phyloP scores from a whole-genome alignment of 2,113 vertebrate species.

The Lutjanus erythropterus region DNA sequence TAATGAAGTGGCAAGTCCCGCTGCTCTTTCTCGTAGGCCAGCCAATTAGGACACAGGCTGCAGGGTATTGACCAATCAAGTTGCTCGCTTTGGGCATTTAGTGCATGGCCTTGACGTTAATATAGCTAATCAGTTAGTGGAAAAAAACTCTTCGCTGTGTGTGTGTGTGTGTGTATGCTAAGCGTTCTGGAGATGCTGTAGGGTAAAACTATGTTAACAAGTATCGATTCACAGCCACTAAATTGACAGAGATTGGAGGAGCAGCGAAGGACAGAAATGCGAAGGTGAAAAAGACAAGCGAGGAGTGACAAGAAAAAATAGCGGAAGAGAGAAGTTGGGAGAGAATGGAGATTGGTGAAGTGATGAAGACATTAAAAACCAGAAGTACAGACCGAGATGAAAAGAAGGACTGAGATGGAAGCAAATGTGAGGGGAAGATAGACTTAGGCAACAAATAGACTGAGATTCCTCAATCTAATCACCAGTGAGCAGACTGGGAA shows the following conservation, averaged over 20 bases:
- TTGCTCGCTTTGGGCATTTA: slow-evolving; percentile 53
- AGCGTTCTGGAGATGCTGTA: slow-evolving; percentile 23
- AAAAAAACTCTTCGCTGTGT: slow-evolving; percentile 6
- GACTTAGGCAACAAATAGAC: slow-evolving; percentile 11
- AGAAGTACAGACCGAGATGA: slow-evolving; percentile 1
- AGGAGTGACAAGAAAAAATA: not conserved
- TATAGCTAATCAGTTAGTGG: slow-evolving; percentile 50
- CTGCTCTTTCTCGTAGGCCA: slow-evolving; percentile 52
- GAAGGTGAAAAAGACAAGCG: slow-evolving; percentile 2
- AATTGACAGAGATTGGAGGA: slow-evolving; percentile 36
- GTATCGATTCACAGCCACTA: slow-evolving; percentile 40
- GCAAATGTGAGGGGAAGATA: not conserved
- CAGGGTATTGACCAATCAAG: slow-evolving; percentile 75
- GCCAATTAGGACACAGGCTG: slow-evolving; percentile 69
- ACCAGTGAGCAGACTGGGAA: slow-evolving; percentile 40
- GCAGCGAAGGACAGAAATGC: slow-evolving; percentile 29
- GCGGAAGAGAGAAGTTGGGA: not conserved
- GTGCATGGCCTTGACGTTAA: slow-evolving; percentile 55
- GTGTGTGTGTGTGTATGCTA: not conserved
- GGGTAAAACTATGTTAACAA: slow-evolving; percentile 58
- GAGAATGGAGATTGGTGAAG: not conserved
- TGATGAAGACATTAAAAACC: slow-evolving; percentile 6
- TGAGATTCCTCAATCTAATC: slow-evolving; percentile 48
- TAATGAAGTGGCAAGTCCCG: slow-evolving; percentile 71
- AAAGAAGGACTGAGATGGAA: slow-evolving; percentile 5